phyloP scores from a whole-genome alignment of 2,113 vertebrate species.

The Butorides virescens region DNA sequence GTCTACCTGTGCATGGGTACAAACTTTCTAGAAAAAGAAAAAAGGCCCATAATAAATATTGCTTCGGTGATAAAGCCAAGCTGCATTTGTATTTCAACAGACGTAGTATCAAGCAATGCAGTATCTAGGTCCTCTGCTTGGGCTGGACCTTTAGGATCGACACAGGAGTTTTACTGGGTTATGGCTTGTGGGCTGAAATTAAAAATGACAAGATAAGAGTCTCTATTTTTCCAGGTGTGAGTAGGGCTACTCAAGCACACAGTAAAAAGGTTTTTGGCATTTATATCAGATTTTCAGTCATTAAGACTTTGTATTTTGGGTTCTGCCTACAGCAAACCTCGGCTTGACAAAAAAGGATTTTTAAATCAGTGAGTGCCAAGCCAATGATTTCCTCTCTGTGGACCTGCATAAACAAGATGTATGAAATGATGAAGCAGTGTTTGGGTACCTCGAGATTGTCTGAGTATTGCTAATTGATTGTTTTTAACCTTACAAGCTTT shows the following conservation, averaged over 20 bases:
- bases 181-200: background rate
- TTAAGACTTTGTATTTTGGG: background rate
- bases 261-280: background rate
- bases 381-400: background rate
- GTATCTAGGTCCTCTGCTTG: background rate
- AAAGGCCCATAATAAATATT: background rate
- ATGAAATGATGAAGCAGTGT: background rate
- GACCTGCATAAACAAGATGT: background rate
- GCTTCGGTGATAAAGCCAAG: background rate
- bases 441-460: background rate
- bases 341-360: background rate
- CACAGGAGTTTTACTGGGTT: background rate
- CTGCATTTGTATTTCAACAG: background rate
- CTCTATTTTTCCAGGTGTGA: background rate
- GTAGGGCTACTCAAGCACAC: background rate
- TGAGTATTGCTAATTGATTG: background rate
- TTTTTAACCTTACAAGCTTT: background rate
- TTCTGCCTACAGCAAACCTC: background rate
- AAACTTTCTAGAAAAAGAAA: background rate
- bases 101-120: background rate
- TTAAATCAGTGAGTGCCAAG: background rate
- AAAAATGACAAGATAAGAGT: background rate
- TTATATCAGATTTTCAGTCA: background rate
- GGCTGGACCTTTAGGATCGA: background rate
- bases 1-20: rapidly evolving